phyloP scores from a whole-genome alignment of 37 sponge, comb jelly and placozoan species.

The Halisarca cf. caerulea region DNA sequence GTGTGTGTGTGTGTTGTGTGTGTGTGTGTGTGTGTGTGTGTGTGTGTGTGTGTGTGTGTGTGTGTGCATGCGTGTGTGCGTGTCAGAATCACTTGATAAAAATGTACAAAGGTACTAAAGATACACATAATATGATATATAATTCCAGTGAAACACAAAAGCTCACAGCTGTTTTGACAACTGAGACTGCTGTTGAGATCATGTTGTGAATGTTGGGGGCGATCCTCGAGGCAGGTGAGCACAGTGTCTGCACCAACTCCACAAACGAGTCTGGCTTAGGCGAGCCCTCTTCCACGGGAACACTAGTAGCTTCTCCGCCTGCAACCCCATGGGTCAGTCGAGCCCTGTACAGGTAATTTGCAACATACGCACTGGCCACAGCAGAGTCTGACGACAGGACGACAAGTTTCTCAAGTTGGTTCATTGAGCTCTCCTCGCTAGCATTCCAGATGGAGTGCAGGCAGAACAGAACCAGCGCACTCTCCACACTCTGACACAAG shows the following conservation, averaged over 20 bases:
- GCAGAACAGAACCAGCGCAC: constrained; percentile 1
- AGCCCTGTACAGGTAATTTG: neutral
- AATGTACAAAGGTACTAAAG: neutral
- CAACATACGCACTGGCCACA: neutral
- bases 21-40: too few species aligned
- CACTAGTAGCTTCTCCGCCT: neutral
- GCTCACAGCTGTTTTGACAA: constrained; percentile 15
- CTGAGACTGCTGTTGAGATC: neutral
- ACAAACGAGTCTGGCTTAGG: neutral
- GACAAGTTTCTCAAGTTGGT: constrained; percentile 2
- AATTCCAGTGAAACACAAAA: too few species aligned
- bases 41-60: too few species aligned
- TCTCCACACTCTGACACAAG: neutral
- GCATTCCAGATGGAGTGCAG: neutral
- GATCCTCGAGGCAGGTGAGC: neutral
- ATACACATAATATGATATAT: neutral
- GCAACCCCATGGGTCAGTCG: neutral
- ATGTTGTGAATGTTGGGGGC: neutral
- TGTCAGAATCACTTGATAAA: too few species aligned
- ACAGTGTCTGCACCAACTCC: neutral
- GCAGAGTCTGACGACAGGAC: constrained; percentile 4
- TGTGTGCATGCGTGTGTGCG: too few species aligned
- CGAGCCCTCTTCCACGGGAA: neutral
- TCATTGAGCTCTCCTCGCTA: neutral
- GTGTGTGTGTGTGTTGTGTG: too few species aligned